These are phyloP conservation scores for Centrocercus urophasianus DNA, from an alignment of 2,113 vertebrate genomes.

Conservation along the genomic window DNA sequence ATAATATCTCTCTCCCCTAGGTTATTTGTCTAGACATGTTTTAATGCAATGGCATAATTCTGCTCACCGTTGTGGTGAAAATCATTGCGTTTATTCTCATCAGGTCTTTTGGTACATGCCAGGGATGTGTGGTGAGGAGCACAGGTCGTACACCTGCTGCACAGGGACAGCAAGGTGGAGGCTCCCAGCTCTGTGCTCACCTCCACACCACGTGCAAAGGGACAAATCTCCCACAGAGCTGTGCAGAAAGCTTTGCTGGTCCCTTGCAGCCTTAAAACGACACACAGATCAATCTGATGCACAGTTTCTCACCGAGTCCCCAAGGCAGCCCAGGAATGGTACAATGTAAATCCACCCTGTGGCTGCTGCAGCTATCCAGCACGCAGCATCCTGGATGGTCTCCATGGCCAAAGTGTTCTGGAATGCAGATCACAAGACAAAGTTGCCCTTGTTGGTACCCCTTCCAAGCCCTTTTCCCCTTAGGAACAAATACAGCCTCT, in stretches of 20 bases:
- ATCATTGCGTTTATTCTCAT: neutral
- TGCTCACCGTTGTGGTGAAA: constrained; percentile 40
- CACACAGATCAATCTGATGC: rapidly evolving
- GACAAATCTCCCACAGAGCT: neutral
- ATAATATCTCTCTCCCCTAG: neutral
- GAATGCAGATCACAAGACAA: neutral
- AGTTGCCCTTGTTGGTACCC: neutral
- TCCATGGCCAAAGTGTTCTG: neutral
- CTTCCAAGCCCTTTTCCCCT: rapidly evolving
- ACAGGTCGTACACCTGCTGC: neutral
- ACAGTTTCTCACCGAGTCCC: neutral
- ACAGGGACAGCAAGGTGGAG: neutral
- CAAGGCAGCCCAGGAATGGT: neutral
- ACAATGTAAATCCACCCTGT: rapidly evolving
- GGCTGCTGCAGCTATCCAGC: neutral
- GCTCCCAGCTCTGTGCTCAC: neutral
- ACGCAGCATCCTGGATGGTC: rapidly evolving
- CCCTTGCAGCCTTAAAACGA: neutral
- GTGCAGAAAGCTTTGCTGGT: neutral
- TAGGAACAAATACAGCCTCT: neutral
- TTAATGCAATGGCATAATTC: constrained; percentile 30
- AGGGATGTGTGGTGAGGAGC: rapidly evolving
- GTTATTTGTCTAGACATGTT: constrained; percentile 63
- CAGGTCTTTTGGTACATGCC: neutral
- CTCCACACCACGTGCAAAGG: neutral